A percentile compares a stretch with the other conserved stretches of the same genome.
phyloP scores from a whole-genome alignment of 2,888 invertebrate genomes.

The Linyphia triangularis region DNA sequence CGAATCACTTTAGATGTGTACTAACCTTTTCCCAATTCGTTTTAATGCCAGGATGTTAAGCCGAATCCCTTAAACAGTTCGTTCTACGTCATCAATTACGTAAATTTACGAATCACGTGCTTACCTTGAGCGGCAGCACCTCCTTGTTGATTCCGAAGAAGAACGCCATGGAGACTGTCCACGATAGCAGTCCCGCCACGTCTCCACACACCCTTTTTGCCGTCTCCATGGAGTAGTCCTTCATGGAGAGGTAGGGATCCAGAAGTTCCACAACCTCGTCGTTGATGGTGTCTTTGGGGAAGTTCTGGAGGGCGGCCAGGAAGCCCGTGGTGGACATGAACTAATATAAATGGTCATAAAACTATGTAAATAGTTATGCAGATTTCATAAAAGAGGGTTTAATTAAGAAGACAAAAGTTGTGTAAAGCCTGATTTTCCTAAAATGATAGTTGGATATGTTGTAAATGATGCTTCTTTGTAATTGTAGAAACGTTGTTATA shows the following conservation, averaged over 20 bases:
- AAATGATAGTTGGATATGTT: no score
- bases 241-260: conserved; percentile 95
- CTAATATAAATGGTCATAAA: conserved; percentile 80
- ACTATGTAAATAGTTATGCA: not conserved
- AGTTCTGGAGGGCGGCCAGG: conserved; percentile 92
- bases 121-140: conserved; percentile 92
- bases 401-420: no score
- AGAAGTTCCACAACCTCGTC: conserved; percentile 97
- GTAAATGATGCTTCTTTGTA: no score
- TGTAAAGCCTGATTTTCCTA: no score
- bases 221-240: conserved; percentile 97
- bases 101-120: no score
- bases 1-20: no score
- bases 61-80: no score
- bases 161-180: conserved; percentile 97
- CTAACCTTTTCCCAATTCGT: no score
- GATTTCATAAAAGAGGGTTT: not conserved
- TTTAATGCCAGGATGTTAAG: no score
- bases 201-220: conserved; percentile 97
- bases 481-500: no score
- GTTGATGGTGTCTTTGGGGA: conserved; percentile 97
- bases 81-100: no score
- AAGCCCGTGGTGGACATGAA: conserved; percentile 98
- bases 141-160: conserved; percentile 98
- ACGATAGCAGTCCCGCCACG: conserved; percentile 95